These are phyloP conservation scores for Caloenas nicobarica DNA, from an alignment of 2,113 vertebrate species.

Conservation along the genomic window DNA sequence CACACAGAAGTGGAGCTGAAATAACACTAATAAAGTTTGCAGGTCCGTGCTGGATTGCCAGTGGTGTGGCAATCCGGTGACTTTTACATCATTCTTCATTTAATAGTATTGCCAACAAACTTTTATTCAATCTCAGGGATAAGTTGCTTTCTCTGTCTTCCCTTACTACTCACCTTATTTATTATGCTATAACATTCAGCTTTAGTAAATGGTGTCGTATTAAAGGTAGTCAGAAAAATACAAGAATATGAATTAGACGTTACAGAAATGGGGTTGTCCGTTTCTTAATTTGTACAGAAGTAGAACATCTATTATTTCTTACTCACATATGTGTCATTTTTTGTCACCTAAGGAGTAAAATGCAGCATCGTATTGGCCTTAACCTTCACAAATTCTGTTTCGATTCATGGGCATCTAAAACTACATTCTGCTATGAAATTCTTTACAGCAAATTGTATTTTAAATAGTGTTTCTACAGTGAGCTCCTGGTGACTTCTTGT, in stretches of 20 bases:
- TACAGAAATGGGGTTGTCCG: not conserved
- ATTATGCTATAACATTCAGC: not conserved
- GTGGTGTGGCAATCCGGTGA: not conserved
- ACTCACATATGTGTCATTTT: not conserved
- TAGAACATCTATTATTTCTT: not conserved
- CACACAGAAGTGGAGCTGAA: not conserved
- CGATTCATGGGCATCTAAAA: not conserved
- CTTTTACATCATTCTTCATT: not conserved
- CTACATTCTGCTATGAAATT: not conserved
- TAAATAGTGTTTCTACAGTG: not conserved
- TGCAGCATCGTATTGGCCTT: not conserved
- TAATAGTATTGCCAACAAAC: not conserved
- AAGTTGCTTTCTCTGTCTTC: not conserved
- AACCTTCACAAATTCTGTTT: not conserved
- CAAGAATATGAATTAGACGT: not conserved
- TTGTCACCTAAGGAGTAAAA: not conserved
- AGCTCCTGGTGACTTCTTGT: not conserved
- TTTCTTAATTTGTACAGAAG: not conserved
- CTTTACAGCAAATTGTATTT: not conserved
- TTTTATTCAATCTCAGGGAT: fast-evolving
- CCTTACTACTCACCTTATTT: not conserved
- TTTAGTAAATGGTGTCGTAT: not conserved
- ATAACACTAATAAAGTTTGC: not conserved
- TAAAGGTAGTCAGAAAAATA: not conserved
- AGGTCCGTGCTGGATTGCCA: not conserved